phyloP scores from a whole-genome alignment of 2,113 vertebrate species.

The Martes martes region DNA sequence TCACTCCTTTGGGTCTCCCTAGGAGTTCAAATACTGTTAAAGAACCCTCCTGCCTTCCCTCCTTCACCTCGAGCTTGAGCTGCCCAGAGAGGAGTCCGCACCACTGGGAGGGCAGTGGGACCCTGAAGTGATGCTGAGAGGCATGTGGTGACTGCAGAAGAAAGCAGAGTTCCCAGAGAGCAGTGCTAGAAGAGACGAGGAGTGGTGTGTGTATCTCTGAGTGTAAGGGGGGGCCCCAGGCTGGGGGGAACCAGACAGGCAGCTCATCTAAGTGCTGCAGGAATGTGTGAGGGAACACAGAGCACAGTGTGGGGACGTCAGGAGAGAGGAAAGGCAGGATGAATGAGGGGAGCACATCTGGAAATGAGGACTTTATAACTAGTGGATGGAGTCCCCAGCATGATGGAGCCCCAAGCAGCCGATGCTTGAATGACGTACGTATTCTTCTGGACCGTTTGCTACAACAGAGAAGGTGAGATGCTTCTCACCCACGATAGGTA shows the following conservation, averaged over 20 bases:
- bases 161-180: neutral
- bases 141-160: neutral
- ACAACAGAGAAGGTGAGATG: neutral
- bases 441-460: neutral
- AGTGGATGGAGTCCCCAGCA: neutral
- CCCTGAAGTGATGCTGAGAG: neutral
- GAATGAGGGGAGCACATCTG: neutral
- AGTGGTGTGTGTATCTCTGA: neutral
- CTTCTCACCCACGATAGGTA: neutral
- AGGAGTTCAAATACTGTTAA: constrained; percentile 36
- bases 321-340: neutral
- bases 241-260: neutral
- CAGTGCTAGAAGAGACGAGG: neutral
- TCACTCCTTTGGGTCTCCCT: constrained; percentile 96
- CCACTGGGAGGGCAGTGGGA: neutral
- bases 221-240: neutral
- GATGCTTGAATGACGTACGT: neutral
- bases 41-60: neutral
- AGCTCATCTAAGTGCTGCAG: neutral
- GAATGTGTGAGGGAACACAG: neutral
- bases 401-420: neutral
- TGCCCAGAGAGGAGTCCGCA: neutral
- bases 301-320: neutral
- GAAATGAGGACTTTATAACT: neutral
- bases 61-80: neutral